Conservation (phyloP, 2,797 vertebrate species). For the Galago senegalensis region DNA sequence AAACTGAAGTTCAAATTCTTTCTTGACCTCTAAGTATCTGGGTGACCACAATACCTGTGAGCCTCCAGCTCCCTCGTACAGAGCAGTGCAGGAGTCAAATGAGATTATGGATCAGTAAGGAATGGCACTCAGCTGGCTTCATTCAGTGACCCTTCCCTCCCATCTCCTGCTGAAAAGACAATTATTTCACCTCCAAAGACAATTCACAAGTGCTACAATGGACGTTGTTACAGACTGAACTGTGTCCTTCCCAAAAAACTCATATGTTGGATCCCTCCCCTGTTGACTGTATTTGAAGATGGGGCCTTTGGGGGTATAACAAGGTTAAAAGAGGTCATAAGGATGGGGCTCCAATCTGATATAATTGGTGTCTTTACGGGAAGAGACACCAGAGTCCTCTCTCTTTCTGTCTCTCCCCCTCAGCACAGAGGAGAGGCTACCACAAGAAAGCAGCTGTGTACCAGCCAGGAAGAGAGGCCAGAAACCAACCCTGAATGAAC, state of each 20-base stretch:
- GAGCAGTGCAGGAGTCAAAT: not conserved
- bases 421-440: not conserved
- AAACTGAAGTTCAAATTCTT: not conserved
- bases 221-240: not conserved
- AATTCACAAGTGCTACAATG: not conserved
- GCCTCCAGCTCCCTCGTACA: not conserved
- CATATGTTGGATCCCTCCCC: not conserved
- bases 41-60: not conserved
- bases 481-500: not conserved
- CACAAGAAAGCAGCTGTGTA: not conserved
- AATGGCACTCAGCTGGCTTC: not conserved
- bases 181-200: not conserved
- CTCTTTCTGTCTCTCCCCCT: not conserved
- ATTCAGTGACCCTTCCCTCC: not conserved
- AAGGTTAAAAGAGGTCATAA: conserved; percentile 29
- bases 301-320: not conserved
- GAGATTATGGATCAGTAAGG: not conserved
- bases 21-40: not conserved
- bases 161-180: not conserved
- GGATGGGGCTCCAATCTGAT: not conserved
- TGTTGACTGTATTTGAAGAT: not conserved
- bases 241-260: not conserved
- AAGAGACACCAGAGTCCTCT: not conserved
- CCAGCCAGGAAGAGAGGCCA: not conserved
- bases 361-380: not conserved